These are phyloP conservation scores for Lymantria monacha DNA, from an alignment of 2,888 invertebrate genomes.

Conservation along the genomic window DNA sequence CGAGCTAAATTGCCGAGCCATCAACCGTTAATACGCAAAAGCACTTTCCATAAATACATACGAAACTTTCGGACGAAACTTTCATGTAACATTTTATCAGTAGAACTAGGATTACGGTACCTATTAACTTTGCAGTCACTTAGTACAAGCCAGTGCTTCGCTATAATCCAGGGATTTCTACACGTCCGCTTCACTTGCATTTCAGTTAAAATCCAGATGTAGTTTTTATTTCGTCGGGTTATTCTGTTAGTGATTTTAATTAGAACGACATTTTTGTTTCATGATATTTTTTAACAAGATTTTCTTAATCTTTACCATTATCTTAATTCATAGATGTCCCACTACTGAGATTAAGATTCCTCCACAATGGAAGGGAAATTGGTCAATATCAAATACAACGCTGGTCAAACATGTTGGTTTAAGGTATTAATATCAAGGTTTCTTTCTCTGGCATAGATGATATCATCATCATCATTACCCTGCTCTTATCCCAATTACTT, in stretches of 20 bases:
- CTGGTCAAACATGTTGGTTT: no score
- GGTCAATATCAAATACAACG: no score
- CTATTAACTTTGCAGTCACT: slow-evolving; percentile 23
- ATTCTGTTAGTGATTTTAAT: slow-evolving; percentile 28
- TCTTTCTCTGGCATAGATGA: no score
- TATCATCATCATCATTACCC: no score
- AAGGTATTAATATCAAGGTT: neutral
- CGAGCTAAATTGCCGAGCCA: neutral
- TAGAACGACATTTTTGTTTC: slow-evolving; percentile 13
- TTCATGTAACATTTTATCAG: slow-evolving; percentile 16
- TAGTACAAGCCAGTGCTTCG: slow-evolving; percentile 5
- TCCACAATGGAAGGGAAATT: no score
- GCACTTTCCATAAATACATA: slow-evolving; percentile 9
- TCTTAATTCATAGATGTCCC: no score
- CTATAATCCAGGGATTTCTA: slow-evolving; percentile 31
- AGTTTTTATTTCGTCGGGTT: slow-evolving; percentile 22
- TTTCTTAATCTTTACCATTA: no score
- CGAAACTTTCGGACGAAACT: slow-evolving; percentile 3
- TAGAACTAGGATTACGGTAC: slow-evolving; percentile 17
- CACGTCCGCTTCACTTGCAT: slow-evolving; percentile 21
- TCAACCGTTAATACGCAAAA: slow-evolving; percentile 4
- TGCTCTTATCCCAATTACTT: no score
- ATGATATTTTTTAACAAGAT: no score
- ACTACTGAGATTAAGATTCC: no score
- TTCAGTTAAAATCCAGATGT: slow-evolving; percentile 21